phyloP scores from a whole-genome alignment of 1,140 invertebrate genomes.

The Belonocnema kinseyi region DNA sequence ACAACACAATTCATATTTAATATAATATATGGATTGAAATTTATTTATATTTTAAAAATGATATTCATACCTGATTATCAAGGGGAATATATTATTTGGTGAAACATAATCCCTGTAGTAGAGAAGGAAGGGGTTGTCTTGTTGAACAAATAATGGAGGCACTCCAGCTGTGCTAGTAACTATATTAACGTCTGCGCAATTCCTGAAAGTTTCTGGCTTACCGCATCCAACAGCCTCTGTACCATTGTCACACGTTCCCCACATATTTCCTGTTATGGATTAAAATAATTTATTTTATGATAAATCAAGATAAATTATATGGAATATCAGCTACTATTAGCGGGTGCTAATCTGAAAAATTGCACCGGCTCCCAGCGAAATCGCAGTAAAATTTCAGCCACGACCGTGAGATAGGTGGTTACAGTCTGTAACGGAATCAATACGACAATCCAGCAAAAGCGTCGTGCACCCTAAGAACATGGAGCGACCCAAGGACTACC shows the following conservation, averaged over 20 bases:
- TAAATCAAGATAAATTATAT: background rate
- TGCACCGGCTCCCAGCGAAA: too few relatives aligned
- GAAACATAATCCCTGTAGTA: constrained; percentile 82
- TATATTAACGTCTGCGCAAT: constrained; percentile 90
- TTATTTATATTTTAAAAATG: too few relatives aligned
- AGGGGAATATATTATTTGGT: constrained; percentile 80
- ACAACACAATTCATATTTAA: too few relatives aligned
- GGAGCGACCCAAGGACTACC: too few relatives aligned
- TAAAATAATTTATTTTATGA: constrained; percentile 18
- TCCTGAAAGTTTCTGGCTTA: constrained; percentile 89
- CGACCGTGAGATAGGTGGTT: too few relatives aligned
- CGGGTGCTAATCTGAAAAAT: too few relatives aligned
- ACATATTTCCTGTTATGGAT: constrained; percentile 84
- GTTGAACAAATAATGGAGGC: constrained; percentile 78
- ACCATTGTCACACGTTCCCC: constrained; percentile 89
- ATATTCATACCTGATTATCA: constrained; percentile 81
- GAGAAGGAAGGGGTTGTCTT: constrained; percentile 84
- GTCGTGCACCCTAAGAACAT: too few relatives aligned
- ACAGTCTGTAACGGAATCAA: too few relatives aligned
- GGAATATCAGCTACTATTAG: too few relatives aligned
- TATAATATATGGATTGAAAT: too few relatives aligned
- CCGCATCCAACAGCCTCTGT: constrained; percentile 91
- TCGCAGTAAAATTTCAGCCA: too few relatives aligned
- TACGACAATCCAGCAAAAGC: too few relatives aligned
- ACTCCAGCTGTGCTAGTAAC: constrained; percentile 84